These are phyloP conservation scores for Drosophila bocki DNA, from an alignment of 1,140 invertebrate genomes.

Conservation along the genomic window DNA sequence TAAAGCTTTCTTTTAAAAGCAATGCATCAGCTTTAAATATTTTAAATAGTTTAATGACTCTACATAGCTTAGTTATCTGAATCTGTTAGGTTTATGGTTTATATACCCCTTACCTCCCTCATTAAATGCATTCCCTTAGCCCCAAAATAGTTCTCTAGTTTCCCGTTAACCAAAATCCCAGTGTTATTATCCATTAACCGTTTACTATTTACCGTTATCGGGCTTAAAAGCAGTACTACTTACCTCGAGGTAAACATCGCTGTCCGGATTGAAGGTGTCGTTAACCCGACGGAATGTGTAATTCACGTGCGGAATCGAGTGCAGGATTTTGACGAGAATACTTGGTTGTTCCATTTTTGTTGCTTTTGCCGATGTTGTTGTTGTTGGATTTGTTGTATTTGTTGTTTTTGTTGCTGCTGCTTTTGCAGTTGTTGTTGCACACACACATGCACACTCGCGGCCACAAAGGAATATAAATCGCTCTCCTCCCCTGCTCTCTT, in stretches of 20 bases:
- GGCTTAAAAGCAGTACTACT: conserved; percentile 76
- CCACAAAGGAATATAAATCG: conserved; percentile 34
- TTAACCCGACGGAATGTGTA: conserved; percentile 95
- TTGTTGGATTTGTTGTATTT: conserved; percentile 1
- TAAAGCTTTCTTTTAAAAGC: too few species aligned
- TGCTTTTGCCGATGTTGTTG: conserved; percentile 1
- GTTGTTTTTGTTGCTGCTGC: conserved; percentile 4
- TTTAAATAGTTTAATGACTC: background rate
- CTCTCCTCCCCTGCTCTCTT: conserved; percentile 19
- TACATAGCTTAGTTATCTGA: background rate
- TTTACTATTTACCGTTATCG: conserved; percentile 15
- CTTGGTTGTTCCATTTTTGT: conserved; percentile 84
- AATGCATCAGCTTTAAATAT: background rate
- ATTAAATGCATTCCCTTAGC: background rate
- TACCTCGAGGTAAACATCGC: conserved; percentile 95
- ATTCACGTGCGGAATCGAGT: conserved; percentile 94
- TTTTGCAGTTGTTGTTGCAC: conserved; percentile 42
- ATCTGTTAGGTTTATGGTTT: background rate
- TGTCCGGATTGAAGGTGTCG: conserved; percentile 95
- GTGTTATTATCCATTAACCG: background rate
- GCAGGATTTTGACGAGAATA: conserved; percentile 89
- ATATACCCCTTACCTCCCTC: background rate
- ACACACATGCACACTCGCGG: conserved; percentile 45
- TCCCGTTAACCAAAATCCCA: background rate
- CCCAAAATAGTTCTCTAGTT: background rate